Evolutionary conservation across 2,888 invertebrate genomes (phyloP), one percentile per base, ranked within the genome.

Genomic region (Clivina fossor): DNA sequence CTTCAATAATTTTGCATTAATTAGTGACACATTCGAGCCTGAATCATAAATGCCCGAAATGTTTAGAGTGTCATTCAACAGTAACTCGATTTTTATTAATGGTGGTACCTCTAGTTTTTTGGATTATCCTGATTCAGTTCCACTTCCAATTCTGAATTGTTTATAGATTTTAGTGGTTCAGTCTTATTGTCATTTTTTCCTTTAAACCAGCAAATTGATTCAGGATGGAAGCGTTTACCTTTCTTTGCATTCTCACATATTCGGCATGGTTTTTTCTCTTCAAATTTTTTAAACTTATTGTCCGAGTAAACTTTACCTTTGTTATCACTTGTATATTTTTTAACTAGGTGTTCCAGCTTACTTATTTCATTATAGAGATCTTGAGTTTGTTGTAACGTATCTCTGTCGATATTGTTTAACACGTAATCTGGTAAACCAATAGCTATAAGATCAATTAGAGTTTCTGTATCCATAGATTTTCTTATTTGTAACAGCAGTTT

Each of bases 331-430:
- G 13, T 37, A 37, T 56, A n/a, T 63, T 38, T 59, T 41, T 55
- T 49, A 16, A 44, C 46, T 43, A 66, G 33, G 40, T 68, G 64
- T 64, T 69, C 66, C 9, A 65, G 56, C 57, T 61, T 63, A 46
- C 66, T 60, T 26, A 68, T 46, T 49, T 67, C 64, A 61, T 67
- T 68, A 41, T 61, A 66, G 18, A 69, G 46, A 41, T 68, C 65
- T 60, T 63, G 57, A 22, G 65, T 65, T 13, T 61, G 48, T 62
- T 63, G 47, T 48, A 66, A 53, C 47, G 44, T 57, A 59, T 64
- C 63, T 60, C 67, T 67, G 51, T 68, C 63, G 48, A 68, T 68
- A 59, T 50, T 66, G 50, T 66, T 62, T 19, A 57, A 41, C 41
- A 68, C 47, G 44, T 59, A 64, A 43, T 63, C 60, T 60, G 68